Percentiles rank a stretch among this genome's conserved stretches.
Conservation (phyloP, 2,113 vertebrate genomes). For the Marmota flaviventris region DNA sequence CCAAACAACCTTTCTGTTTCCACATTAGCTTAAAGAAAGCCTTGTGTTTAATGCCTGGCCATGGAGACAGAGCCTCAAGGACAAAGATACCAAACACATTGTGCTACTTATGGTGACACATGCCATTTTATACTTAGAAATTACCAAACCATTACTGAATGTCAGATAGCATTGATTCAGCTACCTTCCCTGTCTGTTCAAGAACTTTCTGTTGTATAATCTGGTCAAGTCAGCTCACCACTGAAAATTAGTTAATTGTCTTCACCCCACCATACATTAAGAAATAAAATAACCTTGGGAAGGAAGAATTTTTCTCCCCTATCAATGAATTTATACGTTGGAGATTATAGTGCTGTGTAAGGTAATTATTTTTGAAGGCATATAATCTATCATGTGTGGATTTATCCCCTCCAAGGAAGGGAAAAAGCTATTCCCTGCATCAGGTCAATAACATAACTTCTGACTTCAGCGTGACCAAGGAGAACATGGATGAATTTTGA, state of each 20-base stretch:
- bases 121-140: conserved; percentile 16
- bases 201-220: conserved; percentile 32
- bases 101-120: neutral
- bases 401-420: conserved; percentile 49
- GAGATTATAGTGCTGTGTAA: conserved; percentile 46
- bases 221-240: neutral
- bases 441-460: conserved; percentile 39
- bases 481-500: conserved; percentile 53
- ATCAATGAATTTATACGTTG: conserved; percentile 45
- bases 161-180: conserved; percentile 27
- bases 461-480: conserved; percentile 8
- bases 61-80: neutral
- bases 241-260: neutral
- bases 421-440: neutral
- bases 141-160: conserved; percentile 29
- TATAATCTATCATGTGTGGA: conserved; percentile 61
- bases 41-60: neutral
- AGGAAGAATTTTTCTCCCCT: conserved; percentile 33
- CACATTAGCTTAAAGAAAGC: neutral
- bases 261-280: neutral
- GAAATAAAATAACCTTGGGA: conserved; percentile 71
- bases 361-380: conserved; percentile 75
- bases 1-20: neutral
- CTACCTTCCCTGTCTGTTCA: neutral
- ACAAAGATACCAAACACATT: neutral